phyloP scores from a whole-genome alignment of 2,797 vertebrate species.

The Notolabrus celidotus region DNA sequence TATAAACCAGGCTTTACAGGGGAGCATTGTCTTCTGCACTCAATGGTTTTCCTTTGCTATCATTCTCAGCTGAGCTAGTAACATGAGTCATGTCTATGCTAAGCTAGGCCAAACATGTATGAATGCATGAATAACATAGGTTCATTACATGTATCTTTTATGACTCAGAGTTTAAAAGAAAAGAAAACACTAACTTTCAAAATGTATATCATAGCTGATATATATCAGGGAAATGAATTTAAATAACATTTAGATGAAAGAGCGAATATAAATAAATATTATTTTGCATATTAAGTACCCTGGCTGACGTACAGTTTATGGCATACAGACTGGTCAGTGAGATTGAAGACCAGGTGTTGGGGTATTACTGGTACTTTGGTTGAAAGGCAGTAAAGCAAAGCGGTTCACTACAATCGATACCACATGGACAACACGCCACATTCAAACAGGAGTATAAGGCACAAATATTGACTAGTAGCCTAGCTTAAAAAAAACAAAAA shows the following conservation, averaged over 20 bases:
- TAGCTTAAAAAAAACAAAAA: constrained; percentile 73
- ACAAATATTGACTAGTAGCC: constrained; percentile 75
- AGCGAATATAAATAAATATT: constrained; percentile 60
- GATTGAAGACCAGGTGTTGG: constrained; percentile 44
- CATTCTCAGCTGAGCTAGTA: not conserved
- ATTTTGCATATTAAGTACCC: constrained; percentile 74
- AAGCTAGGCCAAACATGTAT: not conserved
- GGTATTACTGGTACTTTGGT: constrained; percentile 67
- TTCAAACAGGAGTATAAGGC: constrained; percentile 82
- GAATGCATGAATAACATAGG: constrained; percentile 1
- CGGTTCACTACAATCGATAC: constrained; percentile 58
- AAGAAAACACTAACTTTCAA: constrained; percentile 8
- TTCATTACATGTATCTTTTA: not conserved
- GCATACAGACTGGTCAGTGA: constrained; percentile 54
- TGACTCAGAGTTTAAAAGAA: not conserved
- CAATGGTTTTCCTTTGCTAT: not conserved
- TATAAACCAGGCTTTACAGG: not conserved
- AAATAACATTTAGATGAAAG: constrained; percentile 44
- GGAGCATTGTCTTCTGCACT: not conserved
- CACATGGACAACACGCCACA: constrained; percentile 65
- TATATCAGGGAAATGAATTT: constrained; percentile 18
- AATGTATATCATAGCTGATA: constrained; percentile 14
- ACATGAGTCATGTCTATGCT: not conserved
- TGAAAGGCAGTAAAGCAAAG: constrained; percentile 65
- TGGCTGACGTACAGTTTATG: constrained; percentile 61